Evolutionary conservation across 2,888 invertebrate genomes (phyloP).

Genomic region (Pachymerium ferrugineum): DNA sequence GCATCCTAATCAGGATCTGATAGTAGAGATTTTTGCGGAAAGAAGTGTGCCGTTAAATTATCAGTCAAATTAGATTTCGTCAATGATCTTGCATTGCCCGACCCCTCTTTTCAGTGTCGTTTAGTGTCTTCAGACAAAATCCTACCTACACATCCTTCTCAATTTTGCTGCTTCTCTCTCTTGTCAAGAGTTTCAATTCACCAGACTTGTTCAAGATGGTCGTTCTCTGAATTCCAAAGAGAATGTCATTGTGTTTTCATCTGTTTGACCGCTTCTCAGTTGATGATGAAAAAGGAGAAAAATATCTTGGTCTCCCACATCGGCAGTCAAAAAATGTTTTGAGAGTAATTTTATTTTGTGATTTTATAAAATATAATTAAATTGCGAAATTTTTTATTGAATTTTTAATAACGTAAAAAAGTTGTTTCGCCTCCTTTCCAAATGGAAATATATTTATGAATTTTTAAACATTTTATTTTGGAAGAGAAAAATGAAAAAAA

Average conservation of each 20-base stretch:
- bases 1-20: constrained; percentile 4
- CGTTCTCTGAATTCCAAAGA: background rate
- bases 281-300: background rate
- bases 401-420: background rate
- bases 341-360: background rate
- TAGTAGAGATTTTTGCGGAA: background rate
- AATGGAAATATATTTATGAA: background rate
- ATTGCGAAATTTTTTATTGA: background rate
- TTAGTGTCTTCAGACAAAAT: background rate
- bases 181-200: constrained; percentile 9
- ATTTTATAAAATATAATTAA: background rate
- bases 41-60: background rate
- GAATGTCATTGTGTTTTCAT: constrained; percentile 15
- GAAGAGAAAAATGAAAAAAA: no score
- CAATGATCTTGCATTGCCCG: background rate
- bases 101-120: no score
- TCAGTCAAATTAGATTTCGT: background rate
- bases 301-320: no score
- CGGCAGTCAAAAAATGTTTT: no score
- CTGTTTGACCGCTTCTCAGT: background rate
- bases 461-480: background rate
- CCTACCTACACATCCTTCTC: background rate
- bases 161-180: background rate
- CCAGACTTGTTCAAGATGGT: background rate
- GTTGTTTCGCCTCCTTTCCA: background rate